phyloP scores from a whole-genome alignment of 2,113 vertebrate genomes.

The Hipposideros armiger region DNA sequence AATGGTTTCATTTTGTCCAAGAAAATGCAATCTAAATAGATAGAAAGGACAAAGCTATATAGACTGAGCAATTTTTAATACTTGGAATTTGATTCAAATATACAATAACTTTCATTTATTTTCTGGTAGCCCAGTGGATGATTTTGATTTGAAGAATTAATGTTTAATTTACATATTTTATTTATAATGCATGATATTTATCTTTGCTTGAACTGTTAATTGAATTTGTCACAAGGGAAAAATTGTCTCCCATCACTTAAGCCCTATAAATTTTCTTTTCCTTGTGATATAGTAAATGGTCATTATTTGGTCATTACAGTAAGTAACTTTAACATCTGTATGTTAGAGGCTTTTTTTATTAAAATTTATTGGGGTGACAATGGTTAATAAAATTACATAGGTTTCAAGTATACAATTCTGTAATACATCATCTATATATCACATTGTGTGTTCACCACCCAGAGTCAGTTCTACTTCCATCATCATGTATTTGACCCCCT shows the following conservation, averaged over 20 bases:
- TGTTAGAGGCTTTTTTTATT: not conserved
- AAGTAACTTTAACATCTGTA: constrained; percentile 59
- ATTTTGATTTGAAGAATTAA: constrained; percentile 53
- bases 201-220: constrained; percentile 40
- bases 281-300: constrained; percentile 3
- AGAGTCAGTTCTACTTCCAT: no score
- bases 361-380: no score
- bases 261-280: constrained; percentile 45
- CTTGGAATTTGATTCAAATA: constrained; percentile 50
- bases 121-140: not conserved
- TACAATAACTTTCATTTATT: constrained; percentile 9
- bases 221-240: constrained; percentile 52
- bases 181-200: constrained; percentile 31
- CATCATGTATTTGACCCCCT: no score
- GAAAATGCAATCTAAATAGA: constrained; percentile 43
- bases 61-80: constrained; percentile 25
- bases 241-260: constrained; percentile 19
- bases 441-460: no score
- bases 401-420: no score
- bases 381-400: no score
- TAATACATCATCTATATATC: no score
- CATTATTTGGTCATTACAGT: constrained; percentile 42
- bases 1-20: constrained; percentile 31
- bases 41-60: not conserved
- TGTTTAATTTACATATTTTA: constrained; percentile 51